These are phyloP conservation scores for Phyllopteryx taeniolatus DNA, from an alignment of 2,113 vertebrate species.

Conservation along the genomic window DNA sequence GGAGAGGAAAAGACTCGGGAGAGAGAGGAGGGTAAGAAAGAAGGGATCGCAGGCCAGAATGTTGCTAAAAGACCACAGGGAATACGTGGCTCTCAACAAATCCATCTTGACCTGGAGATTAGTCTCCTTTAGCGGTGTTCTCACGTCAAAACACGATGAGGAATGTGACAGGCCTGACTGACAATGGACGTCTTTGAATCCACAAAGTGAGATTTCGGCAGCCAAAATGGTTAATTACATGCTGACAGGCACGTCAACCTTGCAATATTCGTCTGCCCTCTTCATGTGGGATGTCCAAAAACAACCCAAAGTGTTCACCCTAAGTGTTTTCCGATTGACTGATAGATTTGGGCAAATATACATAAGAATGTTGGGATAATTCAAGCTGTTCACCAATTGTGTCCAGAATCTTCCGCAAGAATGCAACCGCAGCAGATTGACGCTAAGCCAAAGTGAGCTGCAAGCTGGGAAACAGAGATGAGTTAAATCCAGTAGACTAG, in stretches of 20 bases:
- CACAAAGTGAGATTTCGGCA: slow-evolving; percentile 47
- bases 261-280: slow-evolving; percentile 32
- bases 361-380: slow-evolving; percentile 39
- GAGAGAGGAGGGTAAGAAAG: slow-evolving; percentile 31
- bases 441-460: slow-evolving; percentile 30
- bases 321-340: slow-evolving; percentile 56
- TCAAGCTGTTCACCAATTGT: slow-evolving; percentile 45
- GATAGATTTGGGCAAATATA: slow-evolving; percentile 48
- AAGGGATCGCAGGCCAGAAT: slow-evolving; percentile 30
- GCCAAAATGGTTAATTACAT: slow-evolving; percentile 40
- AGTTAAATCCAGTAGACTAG: slow-evolving; percentile 40
- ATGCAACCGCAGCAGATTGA: slow-evolving; percentile 52
- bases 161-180: slow-evolving; percentile 34
- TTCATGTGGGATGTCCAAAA: slow-evolving; percentile 59
- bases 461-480: slow-evolving; percentile 39
- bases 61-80: slow-evolving; percentile 48
- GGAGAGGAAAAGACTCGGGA: slow-evolving; percentile 32
- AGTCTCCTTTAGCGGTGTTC: slow-evolving; percentile 48
- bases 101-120: slow-evolving; percentile 55
- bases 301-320: slow-evolving; percentile 36
- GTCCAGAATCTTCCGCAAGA: slow-evolving; percentile 50
- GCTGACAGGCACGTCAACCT: slow-evolving; percentile 39
- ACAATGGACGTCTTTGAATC: slow-evolving; percentile 46
- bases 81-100: slow-evolving; percentile 56
- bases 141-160: slow-evolving; percentile 54